Percentiles rank a stretch among this genome's conserved stretches.
Conservation (phyloP, 1,140 invertebrate genomes). For the Anastatus disparis region DNA sequence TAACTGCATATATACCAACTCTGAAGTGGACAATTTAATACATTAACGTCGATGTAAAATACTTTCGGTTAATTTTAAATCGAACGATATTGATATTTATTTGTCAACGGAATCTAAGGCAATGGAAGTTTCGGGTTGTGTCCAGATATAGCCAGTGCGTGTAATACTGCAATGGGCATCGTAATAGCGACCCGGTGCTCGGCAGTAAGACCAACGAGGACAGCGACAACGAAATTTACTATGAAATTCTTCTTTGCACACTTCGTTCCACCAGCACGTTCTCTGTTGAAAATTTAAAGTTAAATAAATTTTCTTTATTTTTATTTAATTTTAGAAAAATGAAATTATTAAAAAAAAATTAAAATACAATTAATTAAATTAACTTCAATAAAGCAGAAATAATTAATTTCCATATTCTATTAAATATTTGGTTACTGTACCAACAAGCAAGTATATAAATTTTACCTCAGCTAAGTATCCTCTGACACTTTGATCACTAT, state of each 20-base stretch:
- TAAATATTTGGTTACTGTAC: constrained; percentile 22
- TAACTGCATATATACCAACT: no score
- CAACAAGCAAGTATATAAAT: constrained; percentile 12
- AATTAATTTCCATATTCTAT: no score
- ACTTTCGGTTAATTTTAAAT: no score
- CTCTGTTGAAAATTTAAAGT: no score
- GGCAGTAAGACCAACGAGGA: constrained; percentile 86
- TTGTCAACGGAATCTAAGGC: constrained; percentile 54
- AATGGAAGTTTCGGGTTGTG: constrained; percentile 74
- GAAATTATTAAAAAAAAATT: no score
- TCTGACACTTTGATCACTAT: constrained; percentile 81
- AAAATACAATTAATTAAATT: background rate
- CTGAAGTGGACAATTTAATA: no score
- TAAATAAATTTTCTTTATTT: no score
- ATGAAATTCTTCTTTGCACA: constrained; percentile 92
- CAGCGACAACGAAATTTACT: constrained; percentile 87
- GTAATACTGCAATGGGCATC: constrained; percentile 91
- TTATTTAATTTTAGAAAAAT: no score
- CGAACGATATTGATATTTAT: constrained; percentile 46
- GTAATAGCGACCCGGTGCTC: constrained; percentile 88
- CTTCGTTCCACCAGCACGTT: constrained; percentile 93
- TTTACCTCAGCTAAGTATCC: constrained; percentile 83
- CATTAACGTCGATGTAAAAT: no score
- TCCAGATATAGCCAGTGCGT: constrained; percentile 89
- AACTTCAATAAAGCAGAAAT: no score